These are phyloP conservation scores for Eupeodes latifasciatus DNA, from an alignment of 2,888 invertebrate genomes.

Conservation along the genomic window DNA sequence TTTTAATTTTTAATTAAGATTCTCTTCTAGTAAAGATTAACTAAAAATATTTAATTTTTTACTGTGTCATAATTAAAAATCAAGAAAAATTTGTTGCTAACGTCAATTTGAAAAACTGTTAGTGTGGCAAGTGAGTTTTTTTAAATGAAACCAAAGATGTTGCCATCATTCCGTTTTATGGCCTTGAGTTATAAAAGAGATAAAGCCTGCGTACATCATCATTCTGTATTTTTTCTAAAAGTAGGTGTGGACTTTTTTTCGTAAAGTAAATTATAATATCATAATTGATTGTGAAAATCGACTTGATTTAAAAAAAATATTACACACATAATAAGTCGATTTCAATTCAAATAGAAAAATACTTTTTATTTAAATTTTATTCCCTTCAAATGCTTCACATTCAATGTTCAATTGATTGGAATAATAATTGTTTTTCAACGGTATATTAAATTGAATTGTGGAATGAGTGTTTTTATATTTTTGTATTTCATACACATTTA, in stretches of 20 bases:
- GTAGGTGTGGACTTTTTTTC: neutral
- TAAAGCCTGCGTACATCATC: no score
- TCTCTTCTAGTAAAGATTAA: no score
- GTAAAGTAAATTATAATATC: neutral
- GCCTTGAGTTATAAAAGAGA: no score
- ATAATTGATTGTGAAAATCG: neutral
- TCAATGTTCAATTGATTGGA: neutral
- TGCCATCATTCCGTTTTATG: no score
- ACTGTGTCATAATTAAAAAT: no score
- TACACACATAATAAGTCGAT: neutral
- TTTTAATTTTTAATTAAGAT: no score
- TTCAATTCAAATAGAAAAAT: neutral
- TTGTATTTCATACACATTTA: neutral
- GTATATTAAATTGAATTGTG: neutral
- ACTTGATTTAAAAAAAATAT: neutral
- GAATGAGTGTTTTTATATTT: constrained; percentile 3
- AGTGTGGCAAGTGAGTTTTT: no score
- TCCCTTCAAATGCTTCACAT: neutral
- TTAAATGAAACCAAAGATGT: no score
- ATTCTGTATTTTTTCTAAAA: no score
- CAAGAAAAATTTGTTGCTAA: no score
- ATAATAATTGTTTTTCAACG: neutral
- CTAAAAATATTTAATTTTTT: no score
- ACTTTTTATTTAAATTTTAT: neutral
- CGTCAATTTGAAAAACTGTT: no score